Conservation (phyloP, 2,797 vertebrate species). For the Premnoplex brunnescens region DNA sequence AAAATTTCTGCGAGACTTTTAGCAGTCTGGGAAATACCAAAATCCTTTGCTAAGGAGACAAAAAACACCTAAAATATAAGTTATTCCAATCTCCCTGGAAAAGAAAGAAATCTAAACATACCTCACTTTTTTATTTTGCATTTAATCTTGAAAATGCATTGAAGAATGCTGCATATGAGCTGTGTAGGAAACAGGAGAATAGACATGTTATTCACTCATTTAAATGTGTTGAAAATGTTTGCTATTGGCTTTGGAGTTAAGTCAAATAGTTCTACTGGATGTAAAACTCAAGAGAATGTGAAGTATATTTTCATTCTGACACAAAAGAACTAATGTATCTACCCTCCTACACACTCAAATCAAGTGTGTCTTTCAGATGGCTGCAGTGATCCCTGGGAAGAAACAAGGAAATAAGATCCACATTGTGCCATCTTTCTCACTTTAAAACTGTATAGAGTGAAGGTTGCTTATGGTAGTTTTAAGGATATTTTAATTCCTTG, state of each 20-base stretch:
- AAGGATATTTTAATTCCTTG: background rate
- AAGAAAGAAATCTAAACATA: background rate
- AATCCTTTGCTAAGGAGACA: background rate
- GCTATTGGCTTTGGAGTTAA: constrained; percentile 31
- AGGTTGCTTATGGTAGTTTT: background rate
- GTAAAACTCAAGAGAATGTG: constrained; percentile 23
- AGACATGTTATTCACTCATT: background rate
- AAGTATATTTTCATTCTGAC: constrained; percentile 49
- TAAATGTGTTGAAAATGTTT: constrained; percentile 20
- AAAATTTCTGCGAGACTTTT: background rate
- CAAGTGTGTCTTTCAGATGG: background rate
- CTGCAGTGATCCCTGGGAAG: background rate
- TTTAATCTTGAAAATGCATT: background rate
- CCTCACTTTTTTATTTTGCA: background rate
- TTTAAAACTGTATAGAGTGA: background rate
- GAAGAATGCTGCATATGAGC: background rate
- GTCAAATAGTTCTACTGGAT: constrained; percentile 22
- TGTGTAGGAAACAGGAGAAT: background rate
- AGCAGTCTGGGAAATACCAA: background rate
- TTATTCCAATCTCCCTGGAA: background rate
- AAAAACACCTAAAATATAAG: background rate
- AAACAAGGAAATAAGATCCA: background rate
- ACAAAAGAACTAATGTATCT: constrained; percentile 1
- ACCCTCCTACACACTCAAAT: background rate
- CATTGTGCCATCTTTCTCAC: background rate